Conservation (phyloP, 2,888 invertebrate species). For the Tortrix viridana region DNA sequence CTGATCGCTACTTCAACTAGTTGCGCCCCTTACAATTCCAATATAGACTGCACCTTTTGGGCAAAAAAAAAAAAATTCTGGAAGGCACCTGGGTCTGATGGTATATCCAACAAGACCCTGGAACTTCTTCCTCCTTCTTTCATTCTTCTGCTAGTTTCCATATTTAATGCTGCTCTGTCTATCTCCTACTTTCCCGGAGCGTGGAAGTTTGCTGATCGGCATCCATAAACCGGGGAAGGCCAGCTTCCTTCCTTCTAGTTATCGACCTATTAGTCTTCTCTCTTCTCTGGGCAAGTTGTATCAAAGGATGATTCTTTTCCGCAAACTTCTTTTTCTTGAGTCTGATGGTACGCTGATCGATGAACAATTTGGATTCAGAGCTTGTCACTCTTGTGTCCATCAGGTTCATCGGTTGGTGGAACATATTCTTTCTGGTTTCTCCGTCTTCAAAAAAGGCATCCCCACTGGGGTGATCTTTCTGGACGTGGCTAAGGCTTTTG, state of each 20-base stretch:
- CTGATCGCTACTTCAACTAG: too few relatives aligned
- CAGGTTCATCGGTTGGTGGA: too few relatives aligned
- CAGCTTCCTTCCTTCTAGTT: not conserved
- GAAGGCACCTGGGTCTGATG: too few relatives aligned
- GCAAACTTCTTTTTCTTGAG: not conserved
- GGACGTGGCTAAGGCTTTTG: slow-evolving; percentile 5
- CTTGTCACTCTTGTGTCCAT: too few relatives aligned
- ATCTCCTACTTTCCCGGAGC: slow-evolving; percentile 11
- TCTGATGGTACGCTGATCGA: too few relatives aligned
- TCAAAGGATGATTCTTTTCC: not conserved
- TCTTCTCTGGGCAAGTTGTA: not conserved
- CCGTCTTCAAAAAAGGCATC: not conserved
- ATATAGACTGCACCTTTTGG: too few relatives aligned
- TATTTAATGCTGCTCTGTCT: not conserved
- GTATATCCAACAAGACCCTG: too few relatives aligned
- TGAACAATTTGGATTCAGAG: too few relatives aligned
- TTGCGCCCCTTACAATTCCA: too few relatives aligned
- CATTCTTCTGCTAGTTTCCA: too few relatives aligned
- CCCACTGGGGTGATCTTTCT: slow-evolving; percentile 5
- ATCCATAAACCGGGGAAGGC: slow-evolving; percentile 31
- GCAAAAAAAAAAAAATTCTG: too few relatives aligned
- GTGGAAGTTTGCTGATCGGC: slow-evolving; percentile 26
- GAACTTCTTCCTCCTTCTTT: too few relatives aligned
- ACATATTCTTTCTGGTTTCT: not conserved
- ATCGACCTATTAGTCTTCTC: not conserved